These are phyloP conservation scores for Monopterus albus DNA, from an alignment of 2,113 vertebrate species.

Conservation along the genomic window DNA sequence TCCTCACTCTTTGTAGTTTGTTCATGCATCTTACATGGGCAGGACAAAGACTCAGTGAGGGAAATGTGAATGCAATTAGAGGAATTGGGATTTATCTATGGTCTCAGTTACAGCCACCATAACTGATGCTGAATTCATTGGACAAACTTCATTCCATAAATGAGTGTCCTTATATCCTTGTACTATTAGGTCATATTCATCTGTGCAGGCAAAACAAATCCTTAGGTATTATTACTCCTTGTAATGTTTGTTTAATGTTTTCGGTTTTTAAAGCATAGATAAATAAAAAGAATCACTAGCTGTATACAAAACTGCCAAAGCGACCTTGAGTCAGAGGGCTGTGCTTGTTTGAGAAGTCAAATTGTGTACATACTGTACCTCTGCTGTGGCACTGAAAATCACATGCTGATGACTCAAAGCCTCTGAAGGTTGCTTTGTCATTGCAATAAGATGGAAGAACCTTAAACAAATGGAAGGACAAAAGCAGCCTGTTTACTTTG, in stretches of 20 bases:
- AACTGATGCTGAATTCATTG: not conserved
- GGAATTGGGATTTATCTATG: no score
- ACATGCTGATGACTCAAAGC: slow-evolving; percentile 31
- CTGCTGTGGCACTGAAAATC: slow-evolving; percentile 18
- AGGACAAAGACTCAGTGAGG: no score
- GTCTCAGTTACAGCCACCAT: no score
- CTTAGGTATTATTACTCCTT: slow-evolving; percentile 4
- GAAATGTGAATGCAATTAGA: no score
- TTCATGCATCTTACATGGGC: no score
- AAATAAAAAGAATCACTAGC: slow-evolving; percentile 17
- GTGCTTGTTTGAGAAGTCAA: slow-evolving; percentile 39
- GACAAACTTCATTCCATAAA: not conserved
- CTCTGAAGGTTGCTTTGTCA: slow-evolving; percentile 42
- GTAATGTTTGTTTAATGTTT: not conserved
- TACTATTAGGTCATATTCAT: not conserved
- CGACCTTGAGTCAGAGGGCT: slow-evolving; percentile 41
- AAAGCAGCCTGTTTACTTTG: slow-evolving; percentile 28
- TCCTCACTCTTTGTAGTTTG: no score
- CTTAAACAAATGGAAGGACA: slow-evolving; percentile 34
- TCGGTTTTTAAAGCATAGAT: not conserved
- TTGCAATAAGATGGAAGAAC: slow-evolving; percentile 4
- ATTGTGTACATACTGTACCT: slow-evolving; percentile 23
- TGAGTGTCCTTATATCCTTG: not conserved
- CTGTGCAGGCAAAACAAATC: not conserved
- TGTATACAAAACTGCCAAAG: not conserved